These are phyloP conservation scores for Micrastur ruficollis DNA, from an alignment of 2,797 vertebrate species.

Conservation along the genomic window DNA sequence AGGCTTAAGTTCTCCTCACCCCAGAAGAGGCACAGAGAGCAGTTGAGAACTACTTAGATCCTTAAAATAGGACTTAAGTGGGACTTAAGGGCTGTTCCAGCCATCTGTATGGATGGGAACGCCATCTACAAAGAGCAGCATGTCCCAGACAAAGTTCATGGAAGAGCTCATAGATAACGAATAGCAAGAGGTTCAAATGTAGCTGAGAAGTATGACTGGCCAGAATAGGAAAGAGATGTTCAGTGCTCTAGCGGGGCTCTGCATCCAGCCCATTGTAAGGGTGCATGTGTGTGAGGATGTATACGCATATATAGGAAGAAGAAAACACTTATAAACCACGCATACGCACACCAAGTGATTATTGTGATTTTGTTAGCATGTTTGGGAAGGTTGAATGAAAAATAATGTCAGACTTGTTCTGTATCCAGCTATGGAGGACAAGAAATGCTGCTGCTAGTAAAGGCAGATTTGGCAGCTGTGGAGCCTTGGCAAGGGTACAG, in stretches of 20 bases:
- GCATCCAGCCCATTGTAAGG: not conserved
- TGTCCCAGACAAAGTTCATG: not conserved
- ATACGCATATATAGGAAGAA: not conserved
- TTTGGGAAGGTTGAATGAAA: conserved; percentile 15
- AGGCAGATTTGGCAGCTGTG: conserved; percentile 57
- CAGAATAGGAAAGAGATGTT: not conserved
- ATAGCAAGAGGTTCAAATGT: not conserved
- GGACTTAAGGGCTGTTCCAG: not conserved
- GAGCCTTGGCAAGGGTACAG: conserved; percentile 59
- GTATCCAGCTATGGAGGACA: not conserved
- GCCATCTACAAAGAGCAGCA: conserved; percentile 18
- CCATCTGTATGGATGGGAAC: not conserved
- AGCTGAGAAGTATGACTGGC: not conserved
- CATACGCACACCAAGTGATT: not conserved
- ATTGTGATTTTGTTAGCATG: not conserved
- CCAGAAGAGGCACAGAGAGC: not conserved
- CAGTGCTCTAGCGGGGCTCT: not conserved
- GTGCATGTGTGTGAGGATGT: not conserved
- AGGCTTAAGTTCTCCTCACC: not conserved
- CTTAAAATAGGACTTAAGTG: conserved; percentile 26
- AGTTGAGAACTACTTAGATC: not conserved
- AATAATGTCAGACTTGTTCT: conserved; percentile 55
- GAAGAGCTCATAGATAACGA: not conserved
- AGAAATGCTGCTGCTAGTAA: conserved; percentile 57
- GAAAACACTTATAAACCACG: not conserved